These are phyloP conservation scores for Antennarius striatus DNA, from an alignment of 2,113 vertebrate genomes.

Conservation along the genomic window DNA sequence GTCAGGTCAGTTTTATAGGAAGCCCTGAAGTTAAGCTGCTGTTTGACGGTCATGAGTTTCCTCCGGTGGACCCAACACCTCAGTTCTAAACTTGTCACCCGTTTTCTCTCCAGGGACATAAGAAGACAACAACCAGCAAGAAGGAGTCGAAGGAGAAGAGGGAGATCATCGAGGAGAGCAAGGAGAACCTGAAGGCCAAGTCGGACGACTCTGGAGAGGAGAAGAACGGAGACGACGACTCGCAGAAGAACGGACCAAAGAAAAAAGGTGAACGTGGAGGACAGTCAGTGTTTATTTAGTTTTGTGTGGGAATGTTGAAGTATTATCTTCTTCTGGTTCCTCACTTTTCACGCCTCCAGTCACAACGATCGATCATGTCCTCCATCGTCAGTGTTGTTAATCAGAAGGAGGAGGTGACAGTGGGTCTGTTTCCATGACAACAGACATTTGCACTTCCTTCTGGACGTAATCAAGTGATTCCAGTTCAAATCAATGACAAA, in stretches of 20 bases:
- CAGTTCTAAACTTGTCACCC: neutral
- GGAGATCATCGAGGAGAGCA: conserved; percentile 89
- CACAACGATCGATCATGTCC: too few relatives aligned
- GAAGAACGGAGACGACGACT: conserved; percentile 93
- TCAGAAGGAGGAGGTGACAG: too few relatives aligned
- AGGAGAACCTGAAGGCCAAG: conserved; percentile 94
- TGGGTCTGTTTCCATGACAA: too few relatives aligned
- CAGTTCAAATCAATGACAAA: neutral
- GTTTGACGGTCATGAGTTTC: neutral
- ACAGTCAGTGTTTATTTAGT: too few relatives aligned
- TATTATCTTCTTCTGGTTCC: too few relatives aligned
- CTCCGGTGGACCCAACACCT: neutral
- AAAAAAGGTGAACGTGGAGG: conserved; percentile 85
- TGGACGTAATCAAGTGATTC: neutral
- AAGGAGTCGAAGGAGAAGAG: conserved; percentile 93
- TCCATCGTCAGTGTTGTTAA: too few relatives aligned
- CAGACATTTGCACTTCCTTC: neutral
- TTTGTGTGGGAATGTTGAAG: too few relatives aligned
- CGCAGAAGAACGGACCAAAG: conserved; percentile 90
- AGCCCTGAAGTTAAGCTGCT: neutral
- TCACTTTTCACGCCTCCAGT: too few relatives aligned
- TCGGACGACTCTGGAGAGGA: conserved; percentile 96
- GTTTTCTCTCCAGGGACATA: conserved; percentile 74
- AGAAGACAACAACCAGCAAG: conserved; percentile 79
- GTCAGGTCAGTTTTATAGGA: too few relatives aligned